Conservation (phyloP, 2,113 vertebrate genomes). For the Aphelocoma coerulescens region DNA sequence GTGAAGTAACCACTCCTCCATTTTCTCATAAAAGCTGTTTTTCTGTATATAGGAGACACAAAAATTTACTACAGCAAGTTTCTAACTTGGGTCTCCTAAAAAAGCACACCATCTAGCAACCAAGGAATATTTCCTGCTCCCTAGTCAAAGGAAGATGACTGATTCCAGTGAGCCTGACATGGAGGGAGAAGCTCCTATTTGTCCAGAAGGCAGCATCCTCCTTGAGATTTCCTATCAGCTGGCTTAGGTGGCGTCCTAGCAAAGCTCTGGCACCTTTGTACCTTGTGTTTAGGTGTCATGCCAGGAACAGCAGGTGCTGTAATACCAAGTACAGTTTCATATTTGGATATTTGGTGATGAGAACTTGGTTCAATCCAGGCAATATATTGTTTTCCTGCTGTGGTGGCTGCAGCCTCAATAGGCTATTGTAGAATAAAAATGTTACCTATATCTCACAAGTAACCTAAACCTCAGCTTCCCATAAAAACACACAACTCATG, state of each 20-base stretch:
- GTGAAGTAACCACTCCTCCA: neutral
- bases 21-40: neutral
- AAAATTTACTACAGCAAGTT: neutral
- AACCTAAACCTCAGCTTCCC: neutral
- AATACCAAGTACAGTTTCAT: neutral
- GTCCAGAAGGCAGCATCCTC: neutral
- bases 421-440: neutral
- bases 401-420: neutral
- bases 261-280: neutral
- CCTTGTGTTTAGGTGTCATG: neutral
- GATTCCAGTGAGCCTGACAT: neutral
- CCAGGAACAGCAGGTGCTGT: neutral
- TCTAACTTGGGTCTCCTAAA: neutral
- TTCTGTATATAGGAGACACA: neutral
- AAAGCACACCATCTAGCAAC: neutral
- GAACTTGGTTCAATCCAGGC: neutral
- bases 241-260: neutral
- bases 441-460: neutral
- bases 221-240: neutral
- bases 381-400: neutral
- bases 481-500: neutral
- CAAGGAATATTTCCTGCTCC: neutral
- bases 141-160: neutral
- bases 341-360: neutral
- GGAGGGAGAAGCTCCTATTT: neutral